phyloP scores from a whole-genome alignment of 2,888 invertebrate genomes.

The Phortica okadai region DNA sequence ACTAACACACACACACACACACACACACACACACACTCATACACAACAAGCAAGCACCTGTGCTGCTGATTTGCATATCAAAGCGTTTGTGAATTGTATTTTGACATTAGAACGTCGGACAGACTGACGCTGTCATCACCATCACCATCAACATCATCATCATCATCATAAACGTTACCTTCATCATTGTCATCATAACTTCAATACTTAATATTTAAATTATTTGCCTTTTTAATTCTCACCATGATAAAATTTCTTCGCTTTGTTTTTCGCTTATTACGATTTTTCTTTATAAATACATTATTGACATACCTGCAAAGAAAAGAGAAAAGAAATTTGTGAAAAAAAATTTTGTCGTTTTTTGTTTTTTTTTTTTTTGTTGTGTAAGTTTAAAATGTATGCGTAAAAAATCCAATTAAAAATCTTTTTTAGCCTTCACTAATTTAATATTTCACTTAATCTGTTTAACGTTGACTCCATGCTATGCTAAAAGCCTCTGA shows the following conservation, averaged over 20 bases:
- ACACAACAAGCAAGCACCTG: not conserved
- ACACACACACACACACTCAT: conserved; percentile 17
- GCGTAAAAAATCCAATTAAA: conserved; percentile 39
- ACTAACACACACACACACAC: conserved; percentile 8
- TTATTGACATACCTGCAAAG: conserved; percentile 23
- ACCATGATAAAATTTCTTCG: not conserved
- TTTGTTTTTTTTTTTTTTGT: not conserved
- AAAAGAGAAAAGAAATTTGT: not conserved
- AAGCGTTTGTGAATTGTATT: conserved; percentile 26
- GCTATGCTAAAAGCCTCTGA: conserved; percentile 6
- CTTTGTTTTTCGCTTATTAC: not conserved
- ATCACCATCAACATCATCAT: not conserved
- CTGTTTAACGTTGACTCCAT: not conserved
- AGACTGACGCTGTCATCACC: not conserved
- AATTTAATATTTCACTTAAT: conserved; percentile 45
- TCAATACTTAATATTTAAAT: conserved; percentile 25
- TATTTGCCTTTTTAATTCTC: conserved; percentile 25
- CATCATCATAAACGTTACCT: not conserved
- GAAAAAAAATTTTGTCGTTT: not conserved
- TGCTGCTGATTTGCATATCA: conserved; percentile 43
- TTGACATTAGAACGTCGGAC: not conserved
- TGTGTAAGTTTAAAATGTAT: not conserved
- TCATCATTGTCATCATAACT: not conserved
- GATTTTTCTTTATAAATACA: not conserved
- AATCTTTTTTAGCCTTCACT: conserved; percentile 42